phyloP scores from a whole-genome alignment of 2,113 vertebrate species.

The Ceuthmochares aereus region DNA sequence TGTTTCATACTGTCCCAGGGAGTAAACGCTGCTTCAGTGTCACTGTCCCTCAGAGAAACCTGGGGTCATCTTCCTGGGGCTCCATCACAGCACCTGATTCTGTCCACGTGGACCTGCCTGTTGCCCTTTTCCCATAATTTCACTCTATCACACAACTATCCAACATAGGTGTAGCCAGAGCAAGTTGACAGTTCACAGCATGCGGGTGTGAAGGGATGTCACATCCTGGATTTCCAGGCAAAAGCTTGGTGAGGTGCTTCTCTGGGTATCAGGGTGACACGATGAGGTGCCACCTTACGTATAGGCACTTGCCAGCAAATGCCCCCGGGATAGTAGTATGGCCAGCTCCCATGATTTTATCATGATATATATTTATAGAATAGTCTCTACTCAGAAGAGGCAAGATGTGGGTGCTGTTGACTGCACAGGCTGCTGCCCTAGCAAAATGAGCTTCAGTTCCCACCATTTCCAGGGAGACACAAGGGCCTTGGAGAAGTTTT shows the following conservation, averaged over 20 bases:
- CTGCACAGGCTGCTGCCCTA: background rate
- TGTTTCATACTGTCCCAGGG: background rate
- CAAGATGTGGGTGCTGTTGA: background rate
- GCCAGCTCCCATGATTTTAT: background rate
- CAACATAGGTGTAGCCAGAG: background rate
- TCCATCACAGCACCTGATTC: background rate
- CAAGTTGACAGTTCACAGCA: background rate
- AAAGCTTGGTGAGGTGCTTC: background rate
- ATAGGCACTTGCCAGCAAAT: background rate
- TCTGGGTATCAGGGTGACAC: background rate
- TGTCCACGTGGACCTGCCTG: background rate
- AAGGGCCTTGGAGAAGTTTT: background rate
- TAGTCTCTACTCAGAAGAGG: background rate
- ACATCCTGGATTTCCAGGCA: background rate
- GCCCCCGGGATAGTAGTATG: accelerated
- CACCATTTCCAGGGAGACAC: background rate
- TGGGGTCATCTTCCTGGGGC: background rate
- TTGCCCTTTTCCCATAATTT: background rate
- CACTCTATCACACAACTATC: background rate
- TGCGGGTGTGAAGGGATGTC: background rate
- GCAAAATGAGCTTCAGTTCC: background rate
- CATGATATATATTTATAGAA: background rate
- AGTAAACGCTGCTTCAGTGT: background rate
- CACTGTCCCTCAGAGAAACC: background rate
- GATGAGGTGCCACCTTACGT: background rate